These are phyloP conservation scores for Drosophila acutilabella DNA, from an alignment of 2,888 invertebrate genomes.

Conservation along the genomic window DNA sequence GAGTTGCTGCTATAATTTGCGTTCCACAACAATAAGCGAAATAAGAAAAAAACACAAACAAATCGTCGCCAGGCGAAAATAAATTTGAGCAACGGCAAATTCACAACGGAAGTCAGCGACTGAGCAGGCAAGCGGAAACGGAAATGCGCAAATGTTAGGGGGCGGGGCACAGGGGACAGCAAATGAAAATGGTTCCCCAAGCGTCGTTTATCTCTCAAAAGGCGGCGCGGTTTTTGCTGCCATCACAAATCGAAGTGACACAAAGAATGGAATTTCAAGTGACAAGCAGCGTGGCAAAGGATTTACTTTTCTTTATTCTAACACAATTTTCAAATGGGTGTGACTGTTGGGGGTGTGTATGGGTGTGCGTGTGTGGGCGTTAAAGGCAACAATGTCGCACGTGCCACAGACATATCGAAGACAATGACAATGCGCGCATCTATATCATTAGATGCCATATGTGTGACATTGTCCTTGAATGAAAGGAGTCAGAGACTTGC, in stretches of 20 bases:
- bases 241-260: conserved; percentile 41
- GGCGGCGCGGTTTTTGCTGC: conserved; percentile 26
- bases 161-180: conserved; percentile 28
- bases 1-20: conserved; percentile 57
- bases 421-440: conserved; percentile 46
- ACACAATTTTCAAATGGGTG: neutral
- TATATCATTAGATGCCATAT: conserved; percentile 51
- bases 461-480: conserved; percentile 23
- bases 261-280: conserved; percentile 18
- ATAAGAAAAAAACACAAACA: conserved; percentile 30
- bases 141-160: conserved; percentile 74
- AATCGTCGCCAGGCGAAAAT: conserved; percentile 41
- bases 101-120: conserved; percentile 56
- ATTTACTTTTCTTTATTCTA: conserved; percentile 26
- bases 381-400: conserved; percentile 32
- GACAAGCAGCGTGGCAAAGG: conserved; percentile 22
- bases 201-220: conserved; percentile 61
- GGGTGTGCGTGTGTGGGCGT: neutral
- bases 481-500: neutral
- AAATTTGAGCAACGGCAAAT: conserved; percentile 26
- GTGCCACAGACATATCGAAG: conserved; percentile 61
- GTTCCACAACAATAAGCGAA: neutral
- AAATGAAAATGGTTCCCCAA: conserved; percentile 74
- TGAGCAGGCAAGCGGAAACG: conserved; percentile 63
- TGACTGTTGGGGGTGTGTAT: neutral